phyloP scores from a whole-genome alignment of 2,113 vertebrate species.

The Anolis carolinensis region DNA sequence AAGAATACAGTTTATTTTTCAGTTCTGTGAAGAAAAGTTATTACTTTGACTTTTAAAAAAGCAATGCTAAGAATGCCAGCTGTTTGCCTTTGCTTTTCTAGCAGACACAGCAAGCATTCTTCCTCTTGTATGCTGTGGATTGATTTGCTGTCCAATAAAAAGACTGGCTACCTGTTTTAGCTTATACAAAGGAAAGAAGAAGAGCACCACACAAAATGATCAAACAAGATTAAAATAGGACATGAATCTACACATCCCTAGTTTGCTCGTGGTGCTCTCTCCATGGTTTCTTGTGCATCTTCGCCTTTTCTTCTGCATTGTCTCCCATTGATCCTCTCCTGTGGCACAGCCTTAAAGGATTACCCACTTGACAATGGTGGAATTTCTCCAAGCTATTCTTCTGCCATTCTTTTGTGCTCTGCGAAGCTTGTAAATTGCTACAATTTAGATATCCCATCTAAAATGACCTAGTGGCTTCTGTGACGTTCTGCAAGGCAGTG shows the following conservation, averaged over 20 bases:
- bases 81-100: neutral
- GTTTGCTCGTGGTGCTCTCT: neutral
- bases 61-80: neutral
- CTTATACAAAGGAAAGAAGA: neutral
- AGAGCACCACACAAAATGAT: neutral
- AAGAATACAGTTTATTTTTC: neutral
- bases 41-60: too few relatives aligned
- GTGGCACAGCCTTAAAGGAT: neutral
- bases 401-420: neutral
- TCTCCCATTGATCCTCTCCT: neutral
- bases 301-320: neutral
- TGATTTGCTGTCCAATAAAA: conserved; percentile 3
- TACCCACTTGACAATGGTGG: neutral
- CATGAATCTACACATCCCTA: neutral
- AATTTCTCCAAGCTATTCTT: neutral
- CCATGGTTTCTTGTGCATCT: neutral
- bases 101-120: neutral
- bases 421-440: neutral
- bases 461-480: neutral
- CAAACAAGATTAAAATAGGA: neutral
- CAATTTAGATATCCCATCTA: neutral
- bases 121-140: neutral
- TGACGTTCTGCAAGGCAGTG: neutral
- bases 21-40: neutral
- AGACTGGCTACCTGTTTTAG: neutral